A percentile compares a stretch with the other conserved stretches of the same genome.
These are phyloP conservation scores for Gopherus evgoodei DNA, from an alignment of 2,113 vertebrate genomes.

Conservation along the genomic window DNA sequence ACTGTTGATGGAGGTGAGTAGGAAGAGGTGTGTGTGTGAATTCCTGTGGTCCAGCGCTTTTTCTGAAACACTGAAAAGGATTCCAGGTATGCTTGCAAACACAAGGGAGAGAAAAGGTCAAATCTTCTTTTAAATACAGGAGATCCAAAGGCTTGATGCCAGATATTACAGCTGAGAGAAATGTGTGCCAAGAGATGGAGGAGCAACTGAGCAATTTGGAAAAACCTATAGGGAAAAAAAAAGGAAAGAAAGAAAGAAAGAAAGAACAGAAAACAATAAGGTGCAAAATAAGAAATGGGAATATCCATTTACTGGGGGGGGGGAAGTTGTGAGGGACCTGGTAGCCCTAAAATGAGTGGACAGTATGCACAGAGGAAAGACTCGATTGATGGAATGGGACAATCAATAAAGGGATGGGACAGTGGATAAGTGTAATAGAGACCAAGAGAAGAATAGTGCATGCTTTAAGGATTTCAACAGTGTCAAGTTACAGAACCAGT, in stretches of 20 bases:
- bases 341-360: background rate
- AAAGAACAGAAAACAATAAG: background rate
- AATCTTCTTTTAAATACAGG: background rate
- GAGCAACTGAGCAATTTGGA: background rate
- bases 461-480: background rate
- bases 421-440: background rate
- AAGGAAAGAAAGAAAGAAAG: background rate
- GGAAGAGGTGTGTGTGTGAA: background rate
- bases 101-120: accelerated
- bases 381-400: background rate
- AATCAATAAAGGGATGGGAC: background rate
- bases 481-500: background rate
- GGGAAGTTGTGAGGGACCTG: background rate
- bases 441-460: background rate
- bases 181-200: no score
- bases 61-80: background rate
- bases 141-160: background rate
- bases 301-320: background rate
- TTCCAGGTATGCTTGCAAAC: background rate
- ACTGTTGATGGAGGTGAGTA: background rate
- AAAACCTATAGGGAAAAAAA: background rate
- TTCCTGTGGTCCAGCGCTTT: background rate
- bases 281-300: background rate
- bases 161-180: background rate
- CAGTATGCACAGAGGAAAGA: background rate